Conservation (phyloP, 2,888 invertebrate genomes). For the Chydorus sphaericus region DNA sequence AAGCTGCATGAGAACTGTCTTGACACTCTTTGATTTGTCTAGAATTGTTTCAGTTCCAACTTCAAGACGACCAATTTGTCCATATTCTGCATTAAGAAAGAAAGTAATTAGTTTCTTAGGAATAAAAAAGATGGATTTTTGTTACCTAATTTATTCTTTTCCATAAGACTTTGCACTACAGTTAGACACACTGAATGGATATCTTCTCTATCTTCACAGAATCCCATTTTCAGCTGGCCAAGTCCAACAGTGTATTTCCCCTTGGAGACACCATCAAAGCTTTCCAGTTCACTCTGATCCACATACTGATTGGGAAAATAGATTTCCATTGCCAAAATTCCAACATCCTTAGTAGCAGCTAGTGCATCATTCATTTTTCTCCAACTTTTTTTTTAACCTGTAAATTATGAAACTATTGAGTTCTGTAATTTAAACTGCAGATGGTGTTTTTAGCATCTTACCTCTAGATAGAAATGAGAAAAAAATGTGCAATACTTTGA, state of each 20-base stretch:
- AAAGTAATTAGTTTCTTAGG: background rate
- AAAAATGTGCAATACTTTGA: too few species aligned
- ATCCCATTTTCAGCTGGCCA: conserved; percentile 91
- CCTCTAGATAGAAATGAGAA: too few species aligned
- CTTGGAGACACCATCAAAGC: conserved; percentile 44
- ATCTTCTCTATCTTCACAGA: conserved; percentile 92
- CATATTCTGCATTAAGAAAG: conserved; percentile 32
- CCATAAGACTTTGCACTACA: conserved; percentile 67
- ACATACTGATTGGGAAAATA: conserved; percentile 91
- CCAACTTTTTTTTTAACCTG: too few species aligned
- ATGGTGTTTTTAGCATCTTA: too few species aligned
- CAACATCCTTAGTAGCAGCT: conserved; percentile 48
- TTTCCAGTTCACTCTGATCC: conserved; percentile 79
- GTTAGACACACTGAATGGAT: conserved; percentile 90
- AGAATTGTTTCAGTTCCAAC: conserved; percentile 97
- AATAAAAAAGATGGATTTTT: too few species aligned
- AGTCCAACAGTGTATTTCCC: conserved; percentile 96
- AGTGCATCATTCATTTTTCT: conserved; percentile 16
- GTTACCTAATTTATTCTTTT: conserved; percentile 53
- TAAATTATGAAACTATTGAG: too few species aligned
- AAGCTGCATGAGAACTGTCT: conserved; percentile 90
- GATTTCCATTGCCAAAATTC: conserved; percentile 82
- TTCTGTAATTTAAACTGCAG: too few species aligned
- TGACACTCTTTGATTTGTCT: conserved; percentile 98
- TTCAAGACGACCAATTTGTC: conserved; percentile 78